These are phyloP conservation scores for Heliocidaris erythrogramma DNA, from an alignment of 35 echinoderm and acorn worm species.

Conservation along the genomic window DNA sequence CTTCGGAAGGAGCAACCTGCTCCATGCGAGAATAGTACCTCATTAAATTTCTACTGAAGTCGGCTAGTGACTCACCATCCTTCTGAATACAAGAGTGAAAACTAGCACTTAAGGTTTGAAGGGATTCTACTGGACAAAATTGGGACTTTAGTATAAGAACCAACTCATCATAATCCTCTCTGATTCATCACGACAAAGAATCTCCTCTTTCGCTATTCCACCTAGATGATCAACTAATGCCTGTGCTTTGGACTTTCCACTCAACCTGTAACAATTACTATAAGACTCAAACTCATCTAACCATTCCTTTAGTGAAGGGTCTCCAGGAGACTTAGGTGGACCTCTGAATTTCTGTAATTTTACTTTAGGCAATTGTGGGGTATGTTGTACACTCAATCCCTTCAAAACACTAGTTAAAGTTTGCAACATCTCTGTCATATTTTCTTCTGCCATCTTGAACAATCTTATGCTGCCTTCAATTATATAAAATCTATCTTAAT, in stretches of 20 bases:
- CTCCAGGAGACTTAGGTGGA: background rate
- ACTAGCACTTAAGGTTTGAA: conserved; percentile 27
- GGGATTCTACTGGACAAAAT: conserved; percentile 47
- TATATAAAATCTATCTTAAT: no score
- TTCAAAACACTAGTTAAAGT: no score
- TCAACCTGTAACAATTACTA: background rate
- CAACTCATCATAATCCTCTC: background rate
- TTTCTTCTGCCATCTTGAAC: no score
- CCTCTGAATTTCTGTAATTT: background rate
- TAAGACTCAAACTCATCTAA: conserved; percentile 24
- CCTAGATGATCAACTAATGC: conserved; percentile 24
- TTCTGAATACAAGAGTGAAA: conserved; percentile 51
- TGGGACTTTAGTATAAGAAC: conserved; percentile 24
- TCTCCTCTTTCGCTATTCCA: conserved; percentile 37
- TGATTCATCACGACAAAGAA: background rate
- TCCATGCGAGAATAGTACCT: conserved; percentile 56
- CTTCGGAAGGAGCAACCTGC: conserved; percentile 1
- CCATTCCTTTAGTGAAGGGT: background rate
- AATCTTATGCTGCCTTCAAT: no score
- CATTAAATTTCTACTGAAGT: conserved; percentile 53
- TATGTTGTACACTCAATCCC: no score
- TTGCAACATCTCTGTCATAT: no score
- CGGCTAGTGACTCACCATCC: conserved; percentile 46
- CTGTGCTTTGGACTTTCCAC: background rate
- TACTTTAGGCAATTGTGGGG: background rate